phyloP scores from a whole-genome alignment of 2,888 invertebrate genomes.

The Fragum fragum region DNA sequence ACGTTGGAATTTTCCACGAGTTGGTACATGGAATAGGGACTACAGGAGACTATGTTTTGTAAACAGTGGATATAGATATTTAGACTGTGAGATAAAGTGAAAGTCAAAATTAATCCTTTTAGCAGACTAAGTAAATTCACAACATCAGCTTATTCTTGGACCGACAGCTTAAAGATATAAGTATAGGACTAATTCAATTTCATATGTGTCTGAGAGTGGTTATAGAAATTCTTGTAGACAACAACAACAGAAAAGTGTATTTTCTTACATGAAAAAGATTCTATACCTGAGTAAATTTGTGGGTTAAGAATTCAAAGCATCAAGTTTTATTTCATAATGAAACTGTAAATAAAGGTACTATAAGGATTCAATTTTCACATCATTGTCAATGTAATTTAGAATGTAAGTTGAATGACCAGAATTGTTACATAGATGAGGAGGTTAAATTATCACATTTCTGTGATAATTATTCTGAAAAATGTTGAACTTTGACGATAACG shows the following conservation, averaged over 20 bases:
- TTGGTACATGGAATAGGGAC: neutral
- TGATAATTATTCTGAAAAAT: slow-evolving; percentile 5
- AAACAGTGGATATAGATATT: slow-evolving; percentile 16
- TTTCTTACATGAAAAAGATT: too few relatives aligned
- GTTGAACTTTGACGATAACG: slow-evolving; percentile 24
- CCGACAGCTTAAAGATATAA: too few relatives aligned
- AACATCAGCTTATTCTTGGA: neutral
- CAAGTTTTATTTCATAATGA: neutral
- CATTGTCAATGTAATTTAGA: neutral
- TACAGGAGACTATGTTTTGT: neutral
- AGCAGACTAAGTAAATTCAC: neutral
- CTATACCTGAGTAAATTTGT: too few relatives aligned
- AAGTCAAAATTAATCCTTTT: slow-evolving; percentile 1
- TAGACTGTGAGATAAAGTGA: neutral
- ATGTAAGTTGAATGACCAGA: neutral
- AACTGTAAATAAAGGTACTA: neutral
- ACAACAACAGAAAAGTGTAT: too few relatives aligned
- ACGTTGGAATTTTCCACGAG: slow-evolving; percentile 23
- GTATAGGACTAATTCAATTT: too few relatives aligned
- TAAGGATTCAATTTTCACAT: neutral
- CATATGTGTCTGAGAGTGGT: too few relatives aligned
- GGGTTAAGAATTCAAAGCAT: too few relatives aligned
- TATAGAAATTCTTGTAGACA: too few relatives aligned
- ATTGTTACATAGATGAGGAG: neutral
- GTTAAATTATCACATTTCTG: slow-evolving; percentile 10